phyloP scores from a whole-genome alignment of 2,888 invertebrate species.

The Chrysopilus asiliformis region DNA sequence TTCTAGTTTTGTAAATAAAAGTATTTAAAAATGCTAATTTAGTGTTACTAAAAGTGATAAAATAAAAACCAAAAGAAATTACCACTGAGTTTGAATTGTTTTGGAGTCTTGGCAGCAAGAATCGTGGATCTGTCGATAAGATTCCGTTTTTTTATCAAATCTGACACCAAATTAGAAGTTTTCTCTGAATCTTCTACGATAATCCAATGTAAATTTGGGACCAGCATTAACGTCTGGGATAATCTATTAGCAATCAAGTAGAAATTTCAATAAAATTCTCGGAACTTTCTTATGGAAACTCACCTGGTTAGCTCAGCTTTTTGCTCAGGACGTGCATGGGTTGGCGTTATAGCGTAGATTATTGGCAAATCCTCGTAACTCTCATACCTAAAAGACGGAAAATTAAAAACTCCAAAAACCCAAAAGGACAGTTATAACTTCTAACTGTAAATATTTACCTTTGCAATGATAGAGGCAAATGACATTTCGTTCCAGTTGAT shows the following conservation, averaged over 20 bases:
- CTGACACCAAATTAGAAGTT: slow-evolving; percentile 57
- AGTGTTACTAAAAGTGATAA: too few species aligned
- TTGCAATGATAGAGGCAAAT: too few species aligned
- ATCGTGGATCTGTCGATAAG: slow-evolving; percentile 41
- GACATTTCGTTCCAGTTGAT: too few species aligned
- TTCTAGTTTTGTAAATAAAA: too few species aligned
- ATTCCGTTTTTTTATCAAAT: slow-evolving; percentile 44
- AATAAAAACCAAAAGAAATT: too few species aligned
- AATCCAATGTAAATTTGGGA: slow-evolving; percentile 87
- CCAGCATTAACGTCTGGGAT: slow-evolving; percentile 72
- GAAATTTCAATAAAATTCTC: neutral
- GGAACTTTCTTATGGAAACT: slow-evolving; percentile 12
- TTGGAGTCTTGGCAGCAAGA: slow-evolving; percentile 55
- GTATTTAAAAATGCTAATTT: too few species aligned
- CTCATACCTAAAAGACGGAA: too few species aligned
- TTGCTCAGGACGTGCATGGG: slow-evolving; percentile 75
- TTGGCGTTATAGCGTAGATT: slow-evolving; percentile 88
- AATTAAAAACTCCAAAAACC: too few species aligned
- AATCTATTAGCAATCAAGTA: slow-evolving; percentile 40
- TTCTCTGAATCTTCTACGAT: slow-evolving; percentile 72
- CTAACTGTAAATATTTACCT: too few species aligned
- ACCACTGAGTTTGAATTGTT: slow-evolving; percentile 50
- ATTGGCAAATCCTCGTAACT: slow-evolving; percentile 41
- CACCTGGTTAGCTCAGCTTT: slow-evolving; percentile 86
- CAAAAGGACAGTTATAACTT: too few species aligned